Base-by-base conservation (phyloP, 2,797 vertebrate species). In the Mormyrops boulengeri region DNA sequence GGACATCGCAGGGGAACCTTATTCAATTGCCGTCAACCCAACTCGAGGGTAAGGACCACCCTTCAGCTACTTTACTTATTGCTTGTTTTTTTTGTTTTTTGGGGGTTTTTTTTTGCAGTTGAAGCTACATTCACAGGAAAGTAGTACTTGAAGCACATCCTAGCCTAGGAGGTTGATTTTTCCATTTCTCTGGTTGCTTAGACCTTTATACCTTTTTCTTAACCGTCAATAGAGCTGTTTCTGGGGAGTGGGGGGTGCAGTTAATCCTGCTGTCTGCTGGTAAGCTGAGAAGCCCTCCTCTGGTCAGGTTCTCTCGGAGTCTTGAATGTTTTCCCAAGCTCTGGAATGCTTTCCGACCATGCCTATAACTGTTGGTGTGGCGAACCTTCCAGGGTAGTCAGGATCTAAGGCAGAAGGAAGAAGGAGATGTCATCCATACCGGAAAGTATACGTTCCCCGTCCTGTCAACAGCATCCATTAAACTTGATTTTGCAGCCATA, bases 1-100 rank as follows among this genome's bases (percentile, higher is more conserved):
- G 5, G 98, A 98, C 92, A 99, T 98, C 91, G 96, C 98, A 11
- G 99, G 98, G 91, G 98, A 99, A 88, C 99, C 99, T 0, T 99
- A 99, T 86, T 98, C 98, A 90, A 99, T 99, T 88, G 95, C 97
- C 86, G 97, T 99, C 69, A 98, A 99, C 95, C 98, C 99, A 34
- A 96, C 95, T 90, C 97, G 95, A 93, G 97, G 98, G 98, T 99
- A 96, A 47, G 97, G 88, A 82, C n/a, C 52, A 41, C 73, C 26
- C 19, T 41, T 41, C 47, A 57, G 4, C 26, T 8, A 44, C 41
- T 50, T 69, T 88, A 50, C 22, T 66, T 41, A 49, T 22, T 69
- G 52, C 57, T 17, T 22, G 57, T 22, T 22, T 85, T 22, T n/a
- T 52, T 19, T n/a, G 9, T n/a, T 80, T 73, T 73, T 73, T n/a